These are phyloP conservation scores for Parauchenoglanis punctatus DNA, from an alignment of 2,797 vertebrate genomes.

Conservation along the genomic window DNA sequence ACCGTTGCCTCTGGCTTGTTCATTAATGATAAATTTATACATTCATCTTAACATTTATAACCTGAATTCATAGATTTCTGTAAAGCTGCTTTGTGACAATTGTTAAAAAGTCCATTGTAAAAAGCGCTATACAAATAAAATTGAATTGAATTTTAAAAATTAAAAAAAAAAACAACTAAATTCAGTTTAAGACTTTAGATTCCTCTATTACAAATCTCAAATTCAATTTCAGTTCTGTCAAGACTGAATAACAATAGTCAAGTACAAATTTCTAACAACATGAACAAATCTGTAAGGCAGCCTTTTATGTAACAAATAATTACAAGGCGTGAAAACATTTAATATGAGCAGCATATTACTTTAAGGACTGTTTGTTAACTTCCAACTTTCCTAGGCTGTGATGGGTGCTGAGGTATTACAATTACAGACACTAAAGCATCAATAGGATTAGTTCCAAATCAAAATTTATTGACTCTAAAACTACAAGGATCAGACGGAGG, in stretches of 20 bases:
- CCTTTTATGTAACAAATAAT: neutral
- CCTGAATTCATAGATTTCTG: too few species aligned
- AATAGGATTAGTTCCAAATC: constrained; percentile 18
- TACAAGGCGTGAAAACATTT: neutral
- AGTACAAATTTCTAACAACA: neutral
- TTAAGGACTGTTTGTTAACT: neutral
- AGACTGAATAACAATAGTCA: neutral
- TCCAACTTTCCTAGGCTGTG: neutral
- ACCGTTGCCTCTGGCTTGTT: too few species aligned
- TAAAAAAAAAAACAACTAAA: neutral
- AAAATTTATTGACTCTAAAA: constrained; percentile 46
- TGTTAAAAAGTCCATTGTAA: too few species aligned
- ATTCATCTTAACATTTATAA: too few species aligned
- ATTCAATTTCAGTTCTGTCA: neutral
- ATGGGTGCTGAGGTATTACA: neutral
- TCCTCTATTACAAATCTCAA: neutral
- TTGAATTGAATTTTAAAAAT: neutral
- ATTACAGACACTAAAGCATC: neutral
- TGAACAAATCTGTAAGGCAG: neutral
- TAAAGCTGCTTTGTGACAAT: too few species aligned
- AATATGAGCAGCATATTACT: neutral
- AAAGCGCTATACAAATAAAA: too few species aligned
- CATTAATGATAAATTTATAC: too few species aligned
- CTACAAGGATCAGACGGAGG: constrained; percentile 41
- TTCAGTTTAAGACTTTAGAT: neutral